Base-by-base conservation (phyloP, 1,140 invertebrate genomes). In the Eciton burchellii region DNA sequence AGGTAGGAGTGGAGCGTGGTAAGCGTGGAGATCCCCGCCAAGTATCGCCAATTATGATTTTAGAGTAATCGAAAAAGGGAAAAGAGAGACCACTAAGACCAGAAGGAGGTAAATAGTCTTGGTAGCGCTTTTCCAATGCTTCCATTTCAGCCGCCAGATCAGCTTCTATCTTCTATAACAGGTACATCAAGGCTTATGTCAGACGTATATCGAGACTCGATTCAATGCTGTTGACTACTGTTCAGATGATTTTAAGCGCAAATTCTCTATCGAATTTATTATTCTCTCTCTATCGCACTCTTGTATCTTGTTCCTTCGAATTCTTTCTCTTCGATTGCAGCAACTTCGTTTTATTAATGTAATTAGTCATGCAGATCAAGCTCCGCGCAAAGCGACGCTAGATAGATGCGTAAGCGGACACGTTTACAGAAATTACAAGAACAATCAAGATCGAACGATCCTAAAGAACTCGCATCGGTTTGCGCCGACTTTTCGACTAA, bases 91-190 rank as follows among this genome's bases (percentile, higher is more conserved):
- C 89, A 88, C 90, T 91, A 86, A 91, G 85, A 84, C 91, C 89
- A 71, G 91, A 91, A 77, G 62, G 54, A 79, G 92, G 90, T 65
- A 94, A 91, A 91, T 91, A 91, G 87, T 91, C 92, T 85, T 90
- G 90, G 84, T 93, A 94, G 60, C 88, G 90, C 79, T 89, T 88
- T 89, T 93, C 92, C 93, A 94, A 92, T 84, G 90, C 90, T 84
- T 92, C 93, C 91, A 91, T 92, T 91, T 93, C 89, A 83, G 88
- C 83, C 84, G 91, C 90, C 91, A 94, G 90, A 83, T 92, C 92
- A 83, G 91, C 89, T 89, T 94, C 93, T 90, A 94, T 90, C 87
- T 91, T 92, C 93, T 94, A 94, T 83, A 93, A 93, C 90, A 93
- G 88, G 88, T 89, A 91, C 66, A 79, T 90, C 63, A 92, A 90